These are phyloP conservation scores for Carassius carassius DNA, from an alignment of 2,113 vertebrate genomes.

Conservation along the genomic window DNA sequence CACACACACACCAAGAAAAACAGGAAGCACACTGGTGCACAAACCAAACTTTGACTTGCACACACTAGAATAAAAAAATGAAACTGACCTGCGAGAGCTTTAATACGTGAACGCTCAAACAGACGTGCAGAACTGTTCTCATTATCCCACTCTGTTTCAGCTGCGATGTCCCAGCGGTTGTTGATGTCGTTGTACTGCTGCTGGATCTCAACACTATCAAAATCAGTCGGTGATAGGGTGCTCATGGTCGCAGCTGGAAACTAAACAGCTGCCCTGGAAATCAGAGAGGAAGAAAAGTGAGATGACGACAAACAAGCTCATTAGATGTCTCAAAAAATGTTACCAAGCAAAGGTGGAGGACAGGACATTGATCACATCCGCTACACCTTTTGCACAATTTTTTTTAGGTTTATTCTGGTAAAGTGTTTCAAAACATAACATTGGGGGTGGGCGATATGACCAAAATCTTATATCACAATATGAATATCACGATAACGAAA, in stretches of 20 bases:
- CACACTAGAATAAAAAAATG: neutral
- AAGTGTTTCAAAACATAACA: neutral
- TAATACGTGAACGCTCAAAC: conserved; percentile 92
- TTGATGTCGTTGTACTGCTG: conserved; percentile 96
- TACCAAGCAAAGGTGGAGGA: neutral
- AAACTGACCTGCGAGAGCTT: conserved; percentile 86
- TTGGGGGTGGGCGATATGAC: no score
- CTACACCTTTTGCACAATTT: neutral
- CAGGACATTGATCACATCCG: neutral
- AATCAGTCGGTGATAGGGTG: conserved; percentile 90
- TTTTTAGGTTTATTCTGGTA: neutral
- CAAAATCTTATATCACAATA: no score
- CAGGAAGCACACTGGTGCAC: neutral
- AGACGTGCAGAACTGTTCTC: conserved; percentile 93
- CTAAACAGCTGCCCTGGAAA: conserved; percentile 53
- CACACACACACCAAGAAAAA: neutral
- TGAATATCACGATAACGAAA: no score
- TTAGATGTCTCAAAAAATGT: neutral
- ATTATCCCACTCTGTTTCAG: conserved; percentile 91
- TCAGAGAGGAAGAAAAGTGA: neutral
- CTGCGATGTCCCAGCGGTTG: conserved; percentile 91
- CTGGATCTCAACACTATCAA: conserved; percentile 93
- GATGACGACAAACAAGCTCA: neutral
- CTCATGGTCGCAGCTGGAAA: conserved; percentile 80
- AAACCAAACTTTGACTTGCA: neutral